Evolutionary conservation across 2,888 invertebrate genomes (phyloP).

Genomic region (Luperina nickerlii): DNA sequence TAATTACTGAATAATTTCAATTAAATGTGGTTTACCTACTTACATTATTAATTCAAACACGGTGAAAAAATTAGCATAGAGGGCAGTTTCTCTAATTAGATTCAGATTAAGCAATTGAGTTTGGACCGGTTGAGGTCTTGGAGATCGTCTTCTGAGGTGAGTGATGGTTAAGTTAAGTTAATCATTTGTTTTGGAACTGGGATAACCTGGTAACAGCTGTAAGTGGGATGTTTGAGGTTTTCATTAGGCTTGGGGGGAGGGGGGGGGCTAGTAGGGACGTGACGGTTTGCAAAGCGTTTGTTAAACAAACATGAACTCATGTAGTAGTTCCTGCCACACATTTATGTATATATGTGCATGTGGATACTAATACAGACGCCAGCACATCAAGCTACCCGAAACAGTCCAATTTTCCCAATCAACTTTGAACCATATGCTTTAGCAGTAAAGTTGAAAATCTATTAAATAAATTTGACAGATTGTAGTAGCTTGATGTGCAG

Average conservation of each 20-base stretch:
- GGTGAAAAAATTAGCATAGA: conserved; percentile 18
- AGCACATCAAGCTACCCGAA: no score
- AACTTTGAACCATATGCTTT: no score
- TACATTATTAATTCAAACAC: conserved; percentile 40
- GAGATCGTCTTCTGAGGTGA: conserved; percentile 40
- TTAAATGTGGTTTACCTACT: conserved; percentile 3
- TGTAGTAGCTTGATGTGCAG: no score
- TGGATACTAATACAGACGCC: no score
- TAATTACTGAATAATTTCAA: conserved; percentile 34
- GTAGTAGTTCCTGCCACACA: background rate
- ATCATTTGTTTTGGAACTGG: conserved; percentile 45
- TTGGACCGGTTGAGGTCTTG: conserved; percentile 21
- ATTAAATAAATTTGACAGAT: no score
- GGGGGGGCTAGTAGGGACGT: background rate
- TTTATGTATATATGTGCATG: no score
- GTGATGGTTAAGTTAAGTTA: conserved; percentile 46
- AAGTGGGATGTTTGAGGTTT: conserved; percentile 25
- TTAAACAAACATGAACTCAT: background rate
- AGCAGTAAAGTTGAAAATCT: no score
- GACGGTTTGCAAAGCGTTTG: background rate
- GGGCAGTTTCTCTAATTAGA: conserved; percentile 34
- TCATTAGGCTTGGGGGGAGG: background rate
- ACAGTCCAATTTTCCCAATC: no score
- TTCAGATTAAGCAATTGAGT: conserved; percentile 38
- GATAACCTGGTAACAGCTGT: conserved; percentile 32